A percentile compares a stretch with the other conserved stretches of the same genome.
These are phyloP conservation scores for Solenopsis invicta DNA, from an alignment of 1,140 invertebrate genomes.

Conservation along the genomic window DNA sequence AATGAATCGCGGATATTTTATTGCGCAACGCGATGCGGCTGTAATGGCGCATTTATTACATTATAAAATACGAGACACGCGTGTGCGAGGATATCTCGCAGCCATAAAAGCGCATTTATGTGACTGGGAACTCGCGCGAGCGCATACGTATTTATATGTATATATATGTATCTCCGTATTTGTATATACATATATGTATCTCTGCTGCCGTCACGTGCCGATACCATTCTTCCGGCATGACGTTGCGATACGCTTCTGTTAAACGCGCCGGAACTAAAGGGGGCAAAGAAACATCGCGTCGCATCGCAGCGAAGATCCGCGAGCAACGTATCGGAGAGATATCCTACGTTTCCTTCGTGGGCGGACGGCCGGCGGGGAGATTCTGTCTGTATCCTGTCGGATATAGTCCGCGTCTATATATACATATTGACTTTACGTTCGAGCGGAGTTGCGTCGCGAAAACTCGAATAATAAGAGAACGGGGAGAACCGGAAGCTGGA, in stretches of 20 bases:
- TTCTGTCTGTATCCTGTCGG: slow-evolving; percentile 57
- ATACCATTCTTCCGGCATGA: slow-evolving; percentile 45
- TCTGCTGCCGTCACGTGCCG: slow-evolving; percentile 47
- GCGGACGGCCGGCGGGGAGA: neutral
- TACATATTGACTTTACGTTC: slow-evolving; percentile 39
- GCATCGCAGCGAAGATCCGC: slow-evolving; percentile 15
- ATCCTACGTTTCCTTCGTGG: slow-evolving; percentile 35
- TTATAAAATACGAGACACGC: slow-evolving; percentile 45
- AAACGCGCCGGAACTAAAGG: slow-evolving; percentile 66
- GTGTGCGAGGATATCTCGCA: slow-evolving; percentile 29
- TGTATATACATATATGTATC: slow-evolving; percentile 2
- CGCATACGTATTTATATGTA: neutral
- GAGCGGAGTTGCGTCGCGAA: slow-evolving; percentile 9
- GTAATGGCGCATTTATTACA: slow-evolving; percentile 29
- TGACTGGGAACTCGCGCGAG: neutral
- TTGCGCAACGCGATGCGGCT: neutral
- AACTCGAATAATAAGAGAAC: slow-evolving; percentile 35
- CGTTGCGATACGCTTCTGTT: slow-evolving; percentile 58
- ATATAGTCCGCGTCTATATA: slow-evolving; percentile 26
- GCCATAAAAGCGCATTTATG: slow-evolving; percentile 26
- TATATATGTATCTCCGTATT: neutral
- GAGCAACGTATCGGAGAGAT: slow-evolving; percentile 48
- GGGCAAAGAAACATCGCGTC: slow-evolving; percentile 60
- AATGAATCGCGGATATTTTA: slow-evolving; percentile 19
- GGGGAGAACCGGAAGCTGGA: neutral